Conservation (phyloP, 2,797 vertebrate genomes). For the Aulostomus chinensis region DNA sequence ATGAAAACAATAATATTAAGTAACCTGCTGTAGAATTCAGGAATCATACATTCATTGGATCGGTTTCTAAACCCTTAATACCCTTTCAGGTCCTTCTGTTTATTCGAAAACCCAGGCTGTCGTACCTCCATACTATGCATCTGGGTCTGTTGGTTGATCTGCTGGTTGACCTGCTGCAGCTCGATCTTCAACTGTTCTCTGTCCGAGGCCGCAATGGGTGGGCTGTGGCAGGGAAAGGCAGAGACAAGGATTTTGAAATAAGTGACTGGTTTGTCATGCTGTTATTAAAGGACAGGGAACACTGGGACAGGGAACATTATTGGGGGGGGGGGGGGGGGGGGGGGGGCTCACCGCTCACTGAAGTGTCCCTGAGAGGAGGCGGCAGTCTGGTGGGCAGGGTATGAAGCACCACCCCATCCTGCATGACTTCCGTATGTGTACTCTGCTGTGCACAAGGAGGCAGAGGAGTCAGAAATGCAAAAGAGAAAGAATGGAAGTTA, state of each 20-base stretch:
- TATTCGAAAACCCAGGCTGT: constrained; percentile 1
- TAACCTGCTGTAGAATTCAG: too few relatives aligned
- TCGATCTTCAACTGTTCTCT: constrained; percentile 96
- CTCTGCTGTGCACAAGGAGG: constrained; percentile 75
- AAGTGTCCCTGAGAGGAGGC: constrained; percentile 95
- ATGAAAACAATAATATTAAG: too few relatives aligned
- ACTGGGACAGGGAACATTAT: too few relatives aligned
- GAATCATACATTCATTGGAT: too few relatives aligned
- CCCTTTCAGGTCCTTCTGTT: too few relatives aligned
- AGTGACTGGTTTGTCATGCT: neutral
- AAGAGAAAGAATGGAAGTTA: too few relatives aligned
- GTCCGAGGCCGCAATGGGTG: constrained; percentile 81
- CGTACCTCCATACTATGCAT: constrained; percentile 90
- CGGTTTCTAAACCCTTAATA: neutral
- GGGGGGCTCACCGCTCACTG: constrained; percentile 88
- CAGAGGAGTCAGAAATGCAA: too few relatives aligned
- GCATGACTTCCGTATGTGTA: constrained; percentile 90
- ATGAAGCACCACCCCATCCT: constrained; percentile 89
- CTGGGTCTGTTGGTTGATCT: constrained; percentile 97
- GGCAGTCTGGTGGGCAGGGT: constrained; percentile 87
- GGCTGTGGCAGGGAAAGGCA: constrained; percentile 41
- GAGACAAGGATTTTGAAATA: neutral
- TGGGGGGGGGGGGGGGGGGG: too few relatives aligned
- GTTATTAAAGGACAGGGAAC: too few relatives aligned
- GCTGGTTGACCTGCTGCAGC: constrained; percentile 92